A percentile compares a stretch with the other conserved stretches of the same genome.
Evolutionary conservation across 2,113 vertebrate species (phyloP).

Genomic region (Gadus chalcogrammus): DNA sequence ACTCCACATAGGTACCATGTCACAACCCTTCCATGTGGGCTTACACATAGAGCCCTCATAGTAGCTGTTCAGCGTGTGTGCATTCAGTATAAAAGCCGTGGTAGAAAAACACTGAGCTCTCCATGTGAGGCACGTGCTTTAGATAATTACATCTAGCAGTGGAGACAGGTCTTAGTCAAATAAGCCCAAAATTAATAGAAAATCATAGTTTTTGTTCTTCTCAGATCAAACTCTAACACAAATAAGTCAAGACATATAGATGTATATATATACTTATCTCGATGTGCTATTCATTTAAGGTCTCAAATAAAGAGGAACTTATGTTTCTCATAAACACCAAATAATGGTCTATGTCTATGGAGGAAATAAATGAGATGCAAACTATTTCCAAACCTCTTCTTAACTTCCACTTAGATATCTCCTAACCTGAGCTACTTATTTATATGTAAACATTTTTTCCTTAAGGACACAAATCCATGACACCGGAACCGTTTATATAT

Average conservation of each 20-base stretch:
- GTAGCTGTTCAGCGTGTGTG: slow-evolving; percentile 33
- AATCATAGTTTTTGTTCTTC: slow-evolving; percentile 5
- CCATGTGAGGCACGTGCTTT: slow-evolving; percentile 37
- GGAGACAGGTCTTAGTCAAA: slow-evolving; percentile 27
- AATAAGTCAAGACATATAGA: slow-evolving; percentile 25
- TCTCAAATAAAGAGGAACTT: slow-evolving; percentile 58
- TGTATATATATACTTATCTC: slow-evolving; percentile 30
- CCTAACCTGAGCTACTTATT: slow-evolving; percentile 69
- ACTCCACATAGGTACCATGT: slow-evolving; percentile 36
- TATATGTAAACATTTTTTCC: slow-evolving; percentile 68
- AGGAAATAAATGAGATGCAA: slow-evolving; percentile 46
- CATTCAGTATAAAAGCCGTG: slow-evolving; percentile 60
- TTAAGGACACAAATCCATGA: slow-evolving; percentile 51
- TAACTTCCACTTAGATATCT: slow-evolving; percentile 5
- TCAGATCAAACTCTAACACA: slow-evolving; percentile 37
- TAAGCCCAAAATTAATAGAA: slow-evolving; percentile 9
- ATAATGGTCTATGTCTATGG: slow-evolving; percentile 37
- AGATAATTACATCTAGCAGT: slow-evolving; percentile 40
- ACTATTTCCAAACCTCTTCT: slow-evolving; percentile 32
- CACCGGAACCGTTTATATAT: slow-evolving; percentile 38
- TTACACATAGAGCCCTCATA: slow-evolving; percentile 8
- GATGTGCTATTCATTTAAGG: slow-evolving; percentile 51
- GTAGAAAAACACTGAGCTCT: slow-evolving; percentile 55
- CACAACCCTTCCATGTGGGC: slow-evolving; percentile 4
- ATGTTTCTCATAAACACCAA: slow-evolving; percentile 31